Evolutionary conservation across 2,888 invertebrate species (phyloP), one percentile per base, ranked within the genome.

Genomic region (Patella caerulea): DNA sequence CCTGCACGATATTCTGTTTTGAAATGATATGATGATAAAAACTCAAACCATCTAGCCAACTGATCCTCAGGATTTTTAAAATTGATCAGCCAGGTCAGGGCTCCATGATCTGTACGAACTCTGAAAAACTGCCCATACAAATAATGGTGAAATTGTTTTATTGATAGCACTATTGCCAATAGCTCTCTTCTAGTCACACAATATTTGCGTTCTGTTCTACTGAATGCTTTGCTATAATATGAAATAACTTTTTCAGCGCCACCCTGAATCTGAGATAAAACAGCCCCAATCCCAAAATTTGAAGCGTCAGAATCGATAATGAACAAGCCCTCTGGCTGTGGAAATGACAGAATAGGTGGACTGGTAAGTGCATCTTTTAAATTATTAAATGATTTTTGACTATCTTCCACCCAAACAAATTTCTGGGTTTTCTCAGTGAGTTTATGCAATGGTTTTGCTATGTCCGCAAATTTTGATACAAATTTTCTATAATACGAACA

Each of bases 1-100:
- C 80, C 77, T 19, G 72, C 19, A 12, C 80, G 12, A 34, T 81
- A 78, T 11, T 56, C 14, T 12, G 80, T 17, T 2, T 15, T 29
- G 72, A 81, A 75, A 65, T 80, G 17, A 69, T 76, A 81, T 29
- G n/a, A 29, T 5, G 17, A 24, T 11, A 34, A n/a, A 19, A 53
- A 19, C 19, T n/a, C 55, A 2, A 73, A 54, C 73, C 73, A 73
- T 15, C 73, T 45, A 24, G 73, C 73, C 24, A 54, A 54, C 29
- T 73, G 54, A 5, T 9, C 73, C 15, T 73, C n/a, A 53, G 73
- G 73, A 9, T 5, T n/a, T 17, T 54, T 73, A 24, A 17, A 73
- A n/a, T n/a, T 34, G 17, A 54, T 19, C 0, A 73, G 54, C 55
- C 73, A 73, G 17, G 53, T 15, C 54, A 73, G 24, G 17, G 54